Evolutionary conservation across 2,888 invertebrate genomes (phyloP).

Genomic region (Apamea crenata): DNA sequence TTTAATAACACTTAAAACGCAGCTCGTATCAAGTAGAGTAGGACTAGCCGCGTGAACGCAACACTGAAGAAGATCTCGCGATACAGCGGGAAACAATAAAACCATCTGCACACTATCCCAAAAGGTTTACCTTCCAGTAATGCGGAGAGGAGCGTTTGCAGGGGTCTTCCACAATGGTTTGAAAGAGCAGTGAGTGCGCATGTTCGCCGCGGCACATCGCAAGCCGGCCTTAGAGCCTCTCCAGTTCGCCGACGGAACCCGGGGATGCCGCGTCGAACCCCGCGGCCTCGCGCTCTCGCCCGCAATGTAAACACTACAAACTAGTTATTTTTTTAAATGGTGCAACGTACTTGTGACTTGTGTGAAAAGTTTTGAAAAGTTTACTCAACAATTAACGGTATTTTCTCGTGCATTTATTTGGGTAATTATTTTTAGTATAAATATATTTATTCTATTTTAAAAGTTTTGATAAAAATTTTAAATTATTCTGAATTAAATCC

Average conservation of each 20-base stretch:
- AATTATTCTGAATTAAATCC: not conserved
- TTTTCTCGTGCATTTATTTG: slow-evolving; percentile 57
- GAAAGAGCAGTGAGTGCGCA: slow-evolving; percentile 85
- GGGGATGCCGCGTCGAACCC: slow-evolving; percentile 74
- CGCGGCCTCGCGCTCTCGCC: slow-evolving; percentile 67
- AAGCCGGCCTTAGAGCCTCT: slow-evolving; percentile 74
- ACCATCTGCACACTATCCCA: slow-evolving; percentile 75
- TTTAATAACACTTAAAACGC: slow-evolving; percentile 24
- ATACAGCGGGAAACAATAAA: slow-evolving; percentile 72
- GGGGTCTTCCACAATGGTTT: slow-evolving; percentile 83
- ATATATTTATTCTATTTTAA: slow-evolving; percentile 4
- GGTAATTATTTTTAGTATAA: slow-evolving; percentile 51
- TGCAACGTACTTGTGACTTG: slow-evolving; percentile 74
- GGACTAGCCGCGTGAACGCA: slow-evolving; percentile 37
- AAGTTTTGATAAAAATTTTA: slow-evolving; percentile 31
- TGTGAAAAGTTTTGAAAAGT: slow-evolving; percentile 72
- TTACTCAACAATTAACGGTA: slow-evolving; percentile 66
- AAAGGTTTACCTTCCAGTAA: slow-evolving; percentile 83
- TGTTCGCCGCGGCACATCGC: slow-evolving; percentile 80
- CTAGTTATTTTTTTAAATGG: slow-evolving; percentile 69
- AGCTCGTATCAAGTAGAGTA: slow-evolving; percentile 22
- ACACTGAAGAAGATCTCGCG: slow-evolving; percentile 55
- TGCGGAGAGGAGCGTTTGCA: slow-evolving; percentile 81
- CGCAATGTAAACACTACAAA: slow-evolving; percentile 79
- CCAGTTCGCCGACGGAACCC: slow-evolving; percentile 81